phyloP scores from a whole-genome alignment of 2,888 invertebrate species.

The Eupelmus urozonus region DNA sequence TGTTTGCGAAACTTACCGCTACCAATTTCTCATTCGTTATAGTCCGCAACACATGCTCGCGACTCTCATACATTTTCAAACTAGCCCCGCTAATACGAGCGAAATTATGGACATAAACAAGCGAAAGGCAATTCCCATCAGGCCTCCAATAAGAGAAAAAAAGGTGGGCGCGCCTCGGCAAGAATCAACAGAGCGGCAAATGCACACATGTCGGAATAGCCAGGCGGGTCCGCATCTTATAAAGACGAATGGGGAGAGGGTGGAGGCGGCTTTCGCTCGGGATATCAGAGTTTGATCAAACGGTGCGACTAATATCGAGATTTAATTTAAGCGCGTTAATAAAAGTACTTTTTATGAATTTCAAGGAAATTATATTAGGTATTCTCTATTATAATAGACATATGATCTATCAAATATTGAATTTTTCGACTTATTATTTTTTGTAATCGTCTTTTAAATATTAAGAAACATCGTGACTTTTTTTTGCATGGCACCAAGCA shows the following conservation, averaged over 20 bases:
- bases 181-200: constrained; percentile 27
- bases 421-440: too few species aligned
- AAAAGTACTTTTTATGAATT: too few species aligned
- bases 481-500: too few species aligned
- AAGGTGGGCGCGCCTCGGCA: not conserved
- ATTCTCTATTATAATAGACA: too few species aligned
- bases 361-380: too few species aligned
- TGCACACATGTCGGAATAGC: too few species aligned
- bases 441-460: too few species aligned
- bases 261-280: constrained; percentile 31
- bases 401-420: too few species aligned
- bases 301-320: too few species aligned
- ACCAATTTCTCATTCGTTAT: not conserved
- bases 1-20: not conserved
- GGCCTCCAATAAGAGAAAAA: not conserved
- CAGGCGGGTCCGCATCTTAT: not conserved
- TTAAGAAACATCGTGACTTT: too few species aligned
- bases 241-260: not conserved
- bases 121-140: not conserved
- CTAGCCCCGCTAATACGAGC: not conserved
- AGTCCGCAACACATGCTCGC: not conserved
- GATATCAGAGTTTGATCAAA: constrained; percentile 42
- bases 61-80: not conserved
- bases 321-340: too few species aligned
- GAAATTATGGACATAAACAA: constrained; percentile 10